These are phyloP conservation scores for Colius striatus DNA, from an alignment of 2,113 vertebrate species.

Conservation along the genomic window DNA sequence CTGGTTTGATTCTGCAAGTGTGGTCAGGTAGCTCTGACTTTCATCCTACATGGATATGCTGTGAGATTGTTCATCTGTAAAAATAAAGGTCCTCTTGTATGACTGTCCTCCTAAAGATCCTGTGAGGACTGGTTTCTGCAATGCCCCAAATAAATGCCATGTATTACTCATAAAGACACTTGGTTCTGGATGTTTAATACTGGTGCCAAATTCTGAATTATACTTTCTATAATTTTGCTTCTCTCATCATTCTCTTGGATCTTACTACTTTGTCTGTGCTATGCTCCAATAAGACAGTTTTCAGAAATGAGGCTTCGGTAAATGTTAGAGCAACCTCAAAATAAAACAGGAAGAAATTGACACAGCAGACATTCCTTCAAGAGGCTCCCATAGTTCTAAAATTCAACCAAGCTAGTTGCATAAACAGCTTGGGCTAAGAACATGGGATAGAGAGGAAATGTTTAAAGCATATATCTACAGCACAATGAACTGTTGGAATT, in stretches of 20 bases:
- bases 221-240: not conserved
- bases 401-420: not conserved
- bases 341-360: not conserved
- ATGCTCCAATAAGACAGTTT: not conserved
- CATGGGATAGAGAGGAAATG: not conserved
- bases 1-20: not conserved
- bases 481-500: not conserved
- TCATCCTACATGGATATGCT: not conserved
- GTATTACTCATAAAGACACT: not conserved
- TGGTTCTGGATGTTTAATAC: not conserved
- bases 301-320: not conserved
- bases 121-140: not conserved
- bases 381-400: not conserved
- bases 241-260: not conserved
- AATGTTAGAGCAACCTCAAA: not conserved
- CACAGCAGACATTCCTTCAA: not conserved
- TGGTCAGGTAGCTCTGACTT: not conserved
- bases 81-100: not conserved
- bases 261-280: not conserved
- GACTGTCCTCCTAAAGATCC: not conserved
- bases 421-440: not conserved
- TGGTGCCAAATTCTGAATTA: not conserved
- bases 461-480: not conserved
- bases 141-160: not conserved
- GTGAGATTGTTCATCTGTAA: not conserved